Evolutionary conservation across 2,113 vertebrate species (phyloP).

Genomic region (Sarotherodon lohbergeri): DNA sequence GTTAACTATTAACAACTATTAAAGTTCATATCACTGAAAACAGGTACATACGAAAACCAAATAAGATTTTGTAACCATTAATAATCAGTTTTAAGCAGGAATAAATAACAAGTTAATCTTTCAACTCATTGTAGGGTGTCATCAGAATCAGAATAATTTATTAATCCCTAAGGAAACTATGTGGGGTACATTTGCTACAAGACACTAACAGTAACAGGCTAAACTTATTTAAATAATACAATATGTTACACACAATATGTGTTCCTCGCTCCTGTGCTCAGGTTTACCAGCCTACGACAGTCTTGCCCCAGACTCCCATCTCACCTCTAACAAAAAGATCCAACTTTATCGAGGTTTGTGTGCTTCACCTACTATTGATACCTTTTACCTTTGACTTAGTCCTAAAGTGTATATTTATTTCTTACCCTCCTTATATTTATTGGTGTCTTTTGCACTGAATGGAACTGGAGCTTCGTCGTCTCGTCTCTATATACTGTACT

Average conservation of each 20-base stretch:
- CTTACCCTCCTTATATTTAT: too few relatives aligned
- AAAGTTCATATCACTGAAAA: too few relatives aligned
- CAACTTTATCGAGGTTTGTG: background rate
- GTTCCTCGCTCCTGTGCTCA: background rate
- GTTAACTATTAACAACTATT: too few relatives aligned
- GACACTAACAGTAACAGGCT: background rate
- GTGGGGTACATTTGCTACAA: background rate
- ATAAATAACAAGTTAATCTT: background rate
- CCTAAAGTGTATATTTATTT: background rate
- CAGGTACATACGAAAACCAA: too few relatives aligned
- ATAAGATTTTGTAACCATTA: too few relatives aligned
- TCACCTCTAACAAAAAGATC: fast-evolving
- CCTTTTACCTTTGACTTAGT: fast-evolving
- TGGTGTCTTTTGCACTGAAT: too few relatives aligned
- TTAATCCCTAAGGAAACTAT: background rate
- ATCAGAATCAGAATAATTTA: background rate
- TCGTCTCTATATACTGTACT: too few relatives aligned
- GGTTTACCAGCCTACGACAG: background rate
- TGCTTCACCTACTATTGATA: background rate
- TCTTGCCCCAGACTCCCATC: background rate
- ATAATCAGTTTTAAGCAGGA: background rate
- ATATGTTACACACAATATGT: too few relatives aligned
- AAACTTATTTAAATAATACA: too few relatives aligned
- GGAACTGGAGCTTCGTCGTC: too few relatives aligned
- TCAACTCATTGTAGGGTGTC: background rate